Evolutionary conservation across 2,797 vertebrate genomes (phyloP), one percentile per base, ranked within the genome.

Genomic region (Cottoperca gobio): DNA sequence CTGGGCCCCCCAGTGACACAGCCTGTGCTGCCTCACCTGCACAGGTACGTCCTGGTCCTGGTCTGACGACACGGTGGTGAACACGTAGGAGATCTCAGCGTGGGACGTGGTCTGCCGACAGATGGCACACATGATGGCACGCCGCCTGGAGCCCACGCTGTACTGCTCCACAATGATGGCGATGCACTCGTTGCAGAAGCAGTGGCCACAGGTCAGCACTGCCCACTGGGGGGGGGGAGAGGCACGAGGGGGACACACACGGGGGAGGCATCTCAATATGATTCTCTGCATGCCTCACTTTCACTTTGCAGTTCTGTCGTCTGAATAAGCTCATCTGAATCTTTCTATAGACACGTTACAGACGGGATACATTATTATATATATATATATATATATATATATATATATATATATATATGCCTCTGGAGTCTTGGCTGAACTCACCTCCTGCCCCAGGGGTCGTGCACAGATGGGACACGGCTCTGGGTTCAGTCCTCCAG

Each of bases 121-220:
- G 78, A 99, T 98, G 86, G 98, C 98, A 75, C 98, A 99, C 75
- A 96, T 98, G 80, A 99, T 99, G 60, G 97, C 96, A 33, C 97
- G 95, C 10, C 95, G 94, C 33, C 97, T 94, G 1, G 95, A 97
- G 35, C 98, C 98, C 65, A 97, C 90, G 0, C 98, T 99, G 94
- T 99, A 99, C 84, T 99, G 98, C 70, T 99, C 97, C 76, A 99
- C 95, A 35, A 99, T 99, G 89, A 99, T 99, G 14, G 98, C 95
- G 12, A 97, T 92, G 83, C 98, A 99, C 76, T 98, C 97, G 3
- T 99, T 99, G 61, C 98, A 99, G 90, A 99, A 99, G 89, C 98
- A 99, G 88, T 99, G 98, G 13, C 98, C 98, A 17, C 98, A 99
- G 0, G 96, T 99, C 88, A 99, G 92, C 71, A 99, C 98, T 0